Evolutionary conservation across 2,888 invertebrate genomes (phyloP).

Genomic region (Norana najaformis): DNA sequence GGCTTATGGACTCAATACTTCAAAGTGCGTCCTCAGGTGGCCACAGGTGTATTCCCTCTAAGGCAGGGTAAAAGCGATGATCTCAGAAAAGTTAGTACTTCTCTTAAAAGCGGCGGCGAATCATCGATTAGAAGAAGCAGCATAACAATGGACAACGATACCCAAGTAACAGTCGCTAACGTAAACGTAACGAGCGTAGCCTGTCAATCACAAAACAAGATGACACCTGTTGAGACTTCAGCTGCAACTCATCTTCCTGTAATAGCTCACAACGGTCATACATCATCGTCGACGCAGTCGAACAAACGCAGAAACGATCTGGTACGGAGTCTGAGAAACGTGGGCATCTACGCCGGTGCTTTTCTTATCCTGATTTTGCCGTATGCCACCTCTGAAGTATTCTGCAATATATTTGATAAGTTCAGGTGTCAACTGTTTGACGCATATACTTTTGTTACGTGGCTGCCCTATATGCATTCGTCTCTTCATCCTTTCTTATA

Average conservation of each 20-base stretch:
- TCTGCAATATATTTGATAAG: neutral
- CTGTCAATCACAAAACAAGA: neutral
- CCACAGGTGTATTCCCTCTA: neutral
- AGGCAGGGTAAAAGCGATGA: neutral
- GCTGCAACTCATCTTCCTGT: neutral
- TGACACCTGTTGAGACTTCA: neutral
- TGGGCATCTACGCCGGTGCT: neutral
- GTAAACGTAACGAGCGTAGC: neutral
- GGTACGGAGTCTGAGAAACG: neutral
- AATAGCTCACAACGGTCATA: no score
- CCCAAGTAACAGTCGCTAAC: neutral
- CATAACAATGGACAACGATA: neutral
- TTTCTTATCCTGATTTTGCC: neutral
- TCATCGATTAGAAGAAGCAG: neutral
- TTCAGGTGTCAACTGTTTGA: neutral
- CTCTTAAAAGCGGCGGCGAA: neutral
- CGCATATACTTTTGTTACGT: neutral
- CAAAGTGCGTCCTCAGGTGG: neutral
- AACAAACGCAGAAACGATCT: neutral
- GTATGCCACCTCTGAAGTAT: neutral
- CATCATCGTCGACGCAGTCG: neutral
- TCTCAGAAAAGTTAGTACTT: neutral
- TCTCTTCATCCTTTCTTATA: neutral
- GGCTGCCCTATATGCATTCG: neutral
- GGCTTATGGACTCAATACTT: conserved; percentile 16